These are phyloP conservation scores for Salvelinus fontinalis DNA, from an alignment of 2,113 vertebrate species.

Conservation along the genomic window DNA sequence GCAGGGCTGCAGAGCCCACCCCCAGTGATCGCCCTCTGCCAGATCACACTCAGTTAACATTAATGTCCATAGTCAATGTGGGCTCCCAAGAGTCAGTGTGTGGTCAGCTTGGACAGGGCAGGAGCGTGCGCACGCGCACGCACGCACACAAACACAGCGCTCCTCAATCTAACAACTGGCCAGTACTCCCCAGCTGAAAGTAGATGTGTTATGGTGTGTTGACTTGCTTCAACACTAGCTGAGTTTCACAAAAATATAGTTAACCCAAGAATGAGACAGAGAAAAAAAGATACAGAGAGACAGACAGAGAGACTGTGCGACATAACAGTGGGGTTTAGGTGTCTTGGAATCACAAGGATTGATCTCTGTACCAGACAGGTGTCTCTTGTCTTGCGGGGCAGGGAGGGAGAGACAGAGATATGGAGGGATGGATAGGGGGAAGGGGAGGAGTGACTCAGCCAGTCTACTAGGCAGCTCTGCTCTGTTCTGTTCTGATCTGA, in stretches of 20 bases:
- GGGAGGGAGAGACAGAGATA: slow-evolving; percentile 16
- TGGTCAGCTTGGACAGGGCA: slow-evolving; percentile 10
- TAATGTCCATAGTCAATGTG: slow-evolving; percentile 19
- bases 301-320: slow-evolving; percentile 6
- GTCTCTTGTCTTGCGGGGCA: slow-evolving; percentile 32
- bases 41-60: slow-evolving; percentile 35
- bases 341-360: slow-evolving; percentile 24
- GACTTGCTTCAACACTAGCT: slow-evolving; percentile 38
- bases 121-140: neutral
- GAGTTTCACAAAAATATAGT: slow-evolving; percentile 14
- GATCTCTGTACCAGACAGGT: slow-evolving; percentile 52
- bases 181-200: neutral
- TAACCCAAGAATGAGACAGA: slow-evolving; percentile 31
- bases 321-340: slow-evolving; percentile 18
- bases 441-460: slow-evolving; percentile 24
- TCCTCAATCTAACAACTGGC: neutral
- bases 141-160: slow-evolving; percentile 2
- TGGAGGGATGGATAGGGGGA: slow-evolving; percentile 19
- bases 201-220: slow-evolving; percentile 6
- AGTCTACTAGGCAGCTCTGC: slow-evolving; percentile 26
- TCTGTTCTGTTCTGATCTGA: neutral
- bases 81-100: slow-evolving; percentile 51
- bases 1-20: slow-evolving; percentile 9
- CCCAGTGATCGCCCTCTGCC: slow-evolving; percentile 9
- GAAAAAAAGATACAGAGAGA: neutral